These are phyloP conservation scores for Aspiorhynchus laticeps DNA, from an alignment of 2,113 vertebrate genomes.

Conservation along the genomic window DNA sequence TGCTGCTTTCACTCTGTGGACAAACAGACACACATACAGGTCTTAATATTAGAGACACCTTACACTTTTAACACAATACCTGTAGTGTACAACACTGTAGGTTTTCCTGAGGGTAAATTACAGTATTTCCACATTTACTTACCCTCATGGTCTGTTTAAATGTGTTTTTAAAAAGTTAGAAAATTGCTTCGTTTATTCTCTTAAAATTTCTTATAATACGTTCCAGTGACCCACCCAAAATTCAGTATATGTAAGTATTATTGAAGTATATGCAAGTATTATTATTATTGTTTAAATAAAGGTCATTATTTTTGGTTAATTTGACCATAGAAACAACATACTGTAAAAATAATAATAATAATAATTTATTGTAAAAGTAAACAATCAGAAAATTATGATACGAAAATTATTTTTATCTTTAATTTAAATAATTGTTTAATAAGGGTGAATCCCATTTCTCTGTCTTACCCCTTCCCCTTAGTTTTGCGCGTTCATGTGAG, in stretches of 20 bases:
- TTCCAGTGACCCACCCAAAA: neutral
- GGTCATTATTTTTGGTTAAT: neutral
- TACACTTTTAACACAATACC: neutral
- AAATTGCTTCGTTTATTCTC: neutral
- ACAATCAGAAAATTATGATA: neutral
- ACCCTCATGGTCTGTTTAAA: neutral
- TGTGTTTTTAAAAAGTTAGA: neutral
- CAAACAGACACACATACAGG: slow-evolving; percentile 65
- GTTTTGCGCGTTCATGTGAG: too few species aligned
- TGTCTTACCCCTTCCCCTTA: too few species aligned
- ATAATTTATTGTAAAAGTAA: too few species aligned
- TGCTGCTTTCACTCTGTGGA: slow-evolving; percentile 98
- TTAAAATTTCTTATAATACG: neutral
- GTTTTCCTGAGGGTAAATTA: neutral
- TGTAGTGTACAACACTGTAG: neutral
- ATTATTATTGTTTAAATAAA: neutral
- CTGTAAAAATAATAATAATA: too few species aligned
- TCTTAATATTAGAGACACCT: neutral
- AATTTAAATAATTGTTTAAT: neutral
- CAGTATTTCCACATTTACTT: neutral
- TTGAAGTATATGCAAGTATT: neutral
- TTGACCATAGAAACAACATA: too few species aligned
- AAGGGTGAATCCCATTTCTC: too few species aligned
- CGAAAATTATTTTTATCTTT: neutral
- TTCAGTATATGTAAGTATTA: neutral